Percentiles rank a stretch among this genome's conserved stretches.
phyloP scores from a whole-genome alignment of 1,140 invertebrate species.

The Brachionus calyciflorus region DNA sequence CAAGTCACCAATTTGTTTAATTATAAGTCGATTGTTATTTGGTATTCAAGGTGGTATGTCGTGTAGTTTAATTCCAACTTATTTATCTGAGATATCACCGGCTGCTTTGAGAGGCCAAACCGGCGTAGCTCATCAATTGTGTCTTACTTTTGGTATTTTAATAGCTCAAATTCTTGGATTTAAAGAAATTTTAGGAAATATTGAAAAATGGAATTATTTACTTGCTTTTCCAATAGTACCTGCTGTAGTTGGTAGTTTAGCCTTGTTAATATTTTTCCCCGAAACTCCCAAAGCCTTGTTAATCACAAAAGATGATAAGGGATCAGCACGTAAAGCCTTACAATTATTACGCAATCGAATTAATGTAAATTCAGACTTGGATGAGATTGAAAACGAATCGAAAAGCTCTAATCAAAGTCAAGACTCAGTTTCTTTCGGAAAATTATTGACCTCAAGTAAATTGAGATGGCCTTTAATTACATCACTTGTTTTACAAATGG shows the following conservation, averaged over 20 bases:
- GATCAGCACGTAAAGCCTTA: slow-evolving; percentile 69
- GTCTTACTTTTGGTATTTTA: slow-evolving; percentile 81
- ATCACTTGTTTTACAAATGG: slow-evolving; percentile 53
- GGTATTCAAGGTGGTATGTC: slow-evolving; percentile 47
- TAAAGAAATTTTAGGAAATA: slow-evolving; percentile 51
- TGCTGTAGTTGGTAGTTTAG: slow-evolving; percentile 72
- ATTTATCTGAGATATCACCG: slow-evolving; percentile 80
- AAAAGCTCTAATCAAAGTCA: slow-evolving; percentile 49
- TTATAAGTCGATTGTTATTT: slow-evolving; percentile 38
- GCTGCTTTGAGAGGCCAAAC: slow-evolving; percentile 73
- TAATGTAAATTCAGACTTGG: slow-evolving; percentile 54
- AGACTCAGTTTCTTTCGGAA: slow-evolving; percentile 50
- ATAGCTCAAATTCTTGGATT: slow-evolving; percentile 68
- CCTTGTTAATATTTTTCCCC: slow-evolving; percentile 74
- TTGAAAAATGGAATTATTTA: slow-evolving; percentile 68
- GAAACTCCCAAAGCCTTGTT: slow-evolving; percentile 80
- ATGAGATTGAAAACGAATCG: slow-evolving; percentile 55
- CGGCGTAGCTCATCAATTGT: slow-evolving; percentile 80
- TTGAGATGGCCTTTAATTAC: slow-evolving; percentile 54
- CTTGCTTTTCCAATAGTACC: slow-evolving; percentile 69
- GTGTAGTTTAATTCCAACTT: slow-evolving; percentile 77
- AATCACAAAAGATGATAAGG: slow-evolving; percentile 68
- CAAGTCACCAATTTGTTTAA: slow-evolving; percentile 18
- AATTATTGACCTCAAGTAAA: slow-evolving; percentile 53
- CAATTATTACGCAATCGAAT: slow-evolving; percentile 50